These are phyloP conservation scores for Electrophaes corylata DNA, from an alignment of 2,888 invertebrate species.

Conservation along the genomic window DNA sequence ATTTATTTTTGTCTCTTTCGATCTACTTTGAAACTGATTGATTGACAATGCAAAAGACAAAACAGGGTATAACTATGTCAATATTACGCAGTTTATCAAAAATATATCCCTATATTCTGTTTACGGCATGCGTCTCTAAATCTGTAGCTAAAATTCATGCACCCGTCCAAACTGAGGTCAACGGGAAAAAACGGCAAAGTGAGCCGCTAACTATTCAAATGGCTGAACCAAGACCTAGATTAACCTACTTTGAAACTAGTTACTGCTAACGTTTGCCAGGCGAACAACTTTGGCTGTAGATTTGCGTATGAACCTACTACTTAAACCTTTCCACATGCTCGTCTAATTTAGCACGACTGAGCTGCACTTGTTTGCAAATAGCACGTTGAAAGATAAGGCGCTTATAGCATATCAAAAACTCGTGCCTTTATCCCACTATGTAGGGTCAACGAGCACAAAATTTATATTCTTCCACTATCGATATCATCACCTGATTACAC, in stretches of 20 bases:
- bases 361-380: not conserved
- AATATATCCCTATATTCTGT: not conserved
- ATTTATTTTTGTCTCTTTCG: too few relatives aligned
- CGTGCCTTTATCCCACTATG: too few relatives aligned
- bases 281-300: not conserved
- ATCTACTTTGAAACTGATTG: too few relatives aligned
- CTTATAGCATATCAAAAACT: not conserved
- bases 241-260: constrained; percentile 5
- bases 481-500: too few relatives aligned
- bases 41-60: too few relatives aligned
- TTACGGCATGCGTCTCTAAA: constrained; percentile 10
- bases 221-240: not conserved
- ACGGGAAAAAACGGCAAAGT: constrained; percentile 1
- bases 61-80: too few relatives aligned
- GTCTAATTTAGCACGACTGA: too few relatives aligned
- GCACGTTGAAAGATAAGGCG: not conserved
- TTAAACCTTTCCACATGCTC: too few relatives aligned
- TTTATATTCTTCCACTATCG: too few relatives aligned
- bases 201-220: not conserved
- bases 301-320: too few relatives aligned
- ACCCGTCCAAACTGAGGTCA: constrained; percentile 17
- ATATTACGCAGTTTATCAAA: not conserved
- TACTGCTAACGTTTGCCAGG: not conserved
- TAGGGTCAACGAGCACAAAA: too few relatives aligned
- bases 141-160: constrained; percentile 8